These are phyloP conservation scores for Sisyra terminalis DNA, from an alignment of 2,888 invertebrate species.

Conservation along the genomic window DNA sequence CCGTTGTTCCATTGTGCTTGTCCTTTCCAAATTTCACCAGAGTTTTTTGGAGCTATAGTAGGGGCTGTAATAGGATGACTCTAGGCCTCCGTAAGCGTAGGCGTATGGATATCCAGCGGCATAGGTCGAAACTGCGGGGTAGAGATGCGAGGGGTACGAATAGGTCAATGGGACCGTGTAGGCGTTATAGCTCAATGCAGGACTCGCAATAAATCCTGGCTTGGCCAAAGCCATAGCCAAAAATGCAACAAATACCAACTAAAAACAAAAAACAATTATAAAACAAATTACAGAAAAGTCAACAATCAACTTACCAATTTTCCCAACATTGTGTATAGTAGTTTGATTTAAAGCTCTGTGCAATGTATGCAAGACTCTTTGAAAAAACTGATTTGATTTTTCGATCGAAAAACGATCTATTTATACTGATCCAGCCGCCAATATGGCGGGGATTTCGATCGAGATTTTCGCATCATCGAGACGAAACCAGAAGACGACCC, in stretches of 20 bases:
- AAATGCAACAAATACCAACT: conserved; percentile 10
- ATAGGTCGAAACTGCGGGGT: too few relatives aligned
- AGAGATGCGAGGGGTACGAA: too few relatives aligned
- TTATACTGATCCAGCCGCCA: background rate
- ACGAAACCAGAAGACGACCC: background rate
- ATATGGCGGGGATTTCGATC: background rate
- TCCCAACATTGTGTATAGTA: background rate
- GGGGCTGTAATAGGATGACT: too few relatives aligned
- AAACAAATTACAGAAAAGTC: background rate
- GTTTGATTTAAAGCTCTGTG: background rate
- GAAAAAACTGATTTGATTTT: background rate
- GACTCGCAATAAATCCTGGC: conserved; percentile 9
- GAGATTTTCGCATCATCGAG: background rate
- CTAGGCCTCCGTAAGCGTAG: too few relatives aligned
- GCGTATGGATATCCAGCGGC: too few relatives aligned
- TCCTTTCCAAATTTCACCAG: too few relatives aligned
- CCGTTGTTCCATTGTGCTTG: too few relatives aligned
- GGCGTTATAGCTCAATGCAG: too few relatives aligned
- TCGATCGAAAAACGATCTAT: background rate
- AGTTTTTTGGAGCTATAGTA: too few relatives aligned
- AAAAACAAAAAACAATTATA: conserved; percentile 3
- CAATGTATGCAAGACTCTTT: background rate
- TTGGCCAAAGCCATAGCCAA: conserved; percentile 11
- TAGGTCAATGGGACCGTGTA: conserved; percentile 22
- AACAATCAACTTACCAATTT: background rate